Evolutionary conservation across 1,140 invertebrate species (phyloP).

Genomic region (Teleopsis dalmanni): DNA sequence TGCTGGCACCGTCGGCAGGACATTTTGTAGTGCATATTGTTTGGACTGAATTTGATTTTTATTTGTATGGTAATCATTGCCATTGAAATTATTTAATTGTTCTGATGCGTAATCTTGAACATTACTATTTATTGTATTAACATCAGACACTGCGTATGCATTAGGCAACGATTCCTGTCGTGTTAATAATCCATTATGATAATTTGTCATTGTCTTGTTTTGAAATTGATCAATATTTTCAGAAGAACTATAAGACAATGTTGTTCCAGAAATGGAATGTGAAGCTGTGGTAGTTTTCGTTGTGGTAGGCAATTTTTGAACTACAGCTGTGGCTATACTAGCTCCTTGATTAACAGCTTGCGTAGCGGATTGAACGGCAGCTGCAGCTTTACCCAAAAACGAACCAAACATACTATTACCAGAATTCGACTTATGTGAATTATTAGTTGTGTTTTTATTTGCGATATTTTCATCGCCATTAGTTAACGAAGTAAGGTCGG

Average conservation of each 20-base stretch:
- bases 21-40: constrained; percentile 4
- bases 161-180: no score
- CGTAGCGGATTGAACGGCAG: constrained; percentile 43
- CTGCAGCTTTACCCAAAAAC: constrained; percentile 33
- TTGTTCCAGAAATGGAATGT: background rate
- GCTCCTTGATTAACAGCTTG: constrained; percentile 43
- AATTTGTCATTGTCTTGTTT: background rate
- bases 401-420: constrained; percentile 30
- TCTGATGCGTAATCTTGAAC: no score
- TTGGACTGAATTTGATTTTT: constrained; percentile 19
- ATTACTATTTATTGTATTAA: no score
- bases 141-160: no score
- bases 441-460: constrained; percentile 15
- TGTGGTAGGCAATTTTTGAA: constrained; percentile 33
- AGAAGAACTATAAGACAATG: background rate
- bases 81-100: background rate
- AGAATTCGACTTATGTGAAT: constrained; percentile 20
- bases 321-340: constrained; percentile 42
- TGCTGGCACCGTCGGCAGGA: constrained; percentile 27
- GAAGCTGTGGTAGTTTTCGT: constrained; percentile 4
- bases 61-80: constrained; percentile 21
- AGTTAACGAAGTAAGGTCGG: constrained; percentile 7
- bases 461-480: constrained; percentile 6
- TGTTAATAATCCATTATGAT: no score
- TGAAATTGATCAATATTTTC: background rate